Percentiles rank a stretch among this genome's conserved stretches.
These are phyloP conservation scores for Caenorhabditis latens DNA, from an alignment of 1,140 invertebrate genomes.

Conservation along the genomic window DNA sequence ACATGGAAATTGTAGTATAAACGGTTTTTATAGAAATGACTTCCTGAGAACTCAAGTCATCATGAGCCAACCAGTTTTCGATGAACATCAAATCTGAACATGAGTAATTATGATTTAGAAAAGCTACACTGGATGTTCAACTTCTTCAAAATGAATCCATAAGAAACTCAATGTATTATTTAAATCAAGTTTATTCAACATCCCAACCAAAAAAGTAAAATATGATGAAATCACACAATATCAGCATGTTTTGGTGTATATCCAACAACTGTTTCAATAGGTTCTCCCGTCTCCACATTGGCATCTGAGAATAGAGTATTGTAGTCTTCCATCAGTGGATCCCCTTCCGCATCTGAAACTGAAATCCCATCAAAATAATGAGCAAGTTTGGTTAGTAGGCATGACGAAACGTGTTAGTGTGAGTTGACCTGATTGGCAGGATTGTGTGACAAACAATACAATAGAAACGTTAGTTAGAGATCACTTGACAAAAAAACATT, in stretches of 20 bases:
- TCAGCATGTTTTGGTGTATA: slow-evolving; percentile 57
- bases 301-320: slow-evolving; percentile 31
- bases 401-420: not conserved
- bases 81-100: too few relatives aligned
- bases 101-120: too few relatives aligned
- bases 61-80: too few relatives aligned
- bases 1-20: too few relatives aligned
- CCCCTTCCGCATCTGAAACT: slow-evolving; percentile 57
- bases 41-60: too few relatives aligned
- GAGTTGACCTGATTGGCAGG: not conserved
- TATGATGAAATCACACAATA: slow-evolving; percentile 48
- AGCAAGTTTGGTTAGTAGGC: not conserved
- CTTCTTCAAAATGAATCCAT: too few relatives aligned
- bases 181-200: not conserved
- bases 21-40: too few relatives aligned
- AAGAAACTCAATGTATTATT: not conserved
- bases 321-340: slow-evolving; percentile 57
- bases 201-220: not conserved
- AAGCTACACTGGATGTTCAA: too few relatives aligned
- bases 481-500: slow-evolving; percentile 4
- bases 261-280: slow-evolving; percentile 58
- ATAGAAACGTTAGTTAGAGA: slow-evolving; percentile 7
- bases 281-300: slow-evolving; percentile 34
- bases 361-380: not conserved
- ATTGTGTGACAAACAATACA: slow-evolving; percentile 23